Base-by-base conservation (phyloP, 2,113 vertebrate genomes). In the Lampris incognitus region DNA sequence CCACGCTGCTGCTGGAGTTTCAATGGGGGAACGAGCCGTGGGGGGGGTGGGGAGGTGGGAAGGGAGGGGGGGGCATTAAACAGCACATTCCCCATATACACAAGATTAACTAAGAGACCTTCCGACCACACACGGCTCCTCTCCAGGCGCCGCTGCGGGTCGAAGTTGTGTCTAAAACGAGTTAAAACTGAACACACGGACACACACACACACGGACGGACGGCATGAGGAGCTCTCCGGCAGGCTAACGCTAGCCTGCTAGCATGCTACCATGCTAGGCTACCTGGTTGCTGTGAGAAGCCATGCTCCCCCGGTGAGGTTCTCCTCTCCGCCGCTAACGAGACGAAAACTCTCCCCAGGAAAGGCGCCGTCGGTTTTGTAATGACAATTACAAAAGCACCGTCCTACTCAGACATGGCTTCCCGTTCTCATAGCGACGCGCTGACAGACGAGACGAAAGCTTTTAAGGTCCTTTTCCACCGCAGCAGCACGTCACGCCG, bases 271-370 rank as follows among this genome's bases (percentile, higher is more conserved):
- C 94, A 24, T 24, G 24, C 24, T 24, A 24, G 24, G 88, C 85
- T 94, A 95, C 94, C 94, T 95, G 93, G 88, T 93, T 94, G 86
- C 94, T 92, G 88, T 90, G 86, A 82, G 94, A 92, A 92, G 94
- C 94, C 94, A 95, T 95, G 94, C 94, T 95, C 93, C 93, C 92
- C 93, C 92, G 87, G 91, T 93, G 85, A 91, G 90, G 85, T 89
- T 85, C 85, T 85, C 24, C 89, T 84, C 85, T 85, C 79, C 87
- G 89, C 87, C 85, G 81, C 83, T 68, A 77, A 87, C 81, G 69
- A 92, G 85, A 88, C 66, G 85, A 89, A 89, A 83, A 89, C 69
- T 90, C 82, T 87, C 87, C 89, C 69, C 24, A 24, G 86, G 88
- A 81, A 81, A 78, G 77, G 82, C 85, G 81, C 78, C 79, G 74